A percentile compares a stretch with the other conserved stretches of the same genome.
Conservation (phyloP, 2,113 vertebrate species). For the Gadus macrocephalus region DNA sequence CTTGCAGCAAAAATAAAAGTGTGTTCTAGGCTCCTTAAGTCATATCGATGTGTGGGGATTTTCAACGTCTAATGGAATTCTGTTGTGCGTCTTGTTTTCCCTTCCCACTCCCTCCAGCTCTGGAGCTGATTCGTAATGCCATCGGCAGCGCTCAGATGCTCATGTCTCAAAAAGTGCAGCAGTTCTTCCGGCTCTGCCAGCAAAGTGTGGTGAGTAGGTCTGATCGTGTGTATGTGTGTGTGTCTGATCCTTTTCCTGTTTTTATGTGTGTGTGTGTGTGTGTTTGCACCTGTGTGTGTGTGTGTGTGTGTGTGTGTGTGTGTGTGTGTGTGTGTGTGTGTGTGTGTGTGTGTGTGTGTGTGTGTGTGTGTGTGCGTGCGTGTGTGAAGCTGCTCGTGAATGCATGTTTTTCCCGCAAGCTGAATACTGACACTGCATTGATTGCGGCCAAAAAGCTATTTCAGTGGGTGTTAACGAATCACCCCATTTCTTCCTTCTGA, state of each 20-base stretch:
- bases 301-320: conserved; percentile 53
- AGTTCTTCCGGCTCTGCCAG: conserved; percentile 97
- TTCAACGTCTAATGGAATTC: conserved; percentile 5
- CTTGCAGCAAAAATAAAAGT: no score
- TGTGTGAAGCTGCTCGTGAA: no score
- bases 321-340: conserved; percentile 48
- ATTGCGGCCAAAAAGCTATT: background rate
- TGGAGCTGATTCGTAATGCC: conserved; percentile 92
- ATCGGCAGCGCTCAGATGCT: conserved; percentile 96
- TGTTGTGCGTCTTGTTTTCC: background rate
- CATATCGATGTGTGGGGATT: background rate
- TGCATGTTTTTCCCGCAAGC: no score
- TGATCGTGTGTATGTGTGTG: conserved; percentile 23
- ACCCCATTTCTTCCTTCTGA: background rate
- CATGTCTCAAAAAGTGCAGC: conserved; percentile 98
- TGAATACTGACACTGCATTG: no score
- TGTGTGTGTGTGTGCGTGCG: no score
- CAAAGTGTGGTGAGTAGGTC: conserved; percentile 87
- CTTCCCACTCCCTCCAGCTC: conserved; percentile 66
- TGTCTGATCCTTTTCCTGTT: no score
- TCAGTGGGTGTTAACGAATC: background rate
- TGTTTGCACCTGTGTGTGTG: conserved; percentile 16
- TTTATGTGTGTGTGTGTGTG: no score
- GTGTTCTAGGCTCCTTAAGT: no score
- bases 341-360: no score